A percentile compares a stretch with the other conserved stretches of the same genome.
These are phyloP conservation scores for Nycteola revayana DNA, from an alignment of 2,888 invertebrate genomes.

Conservation along the genomic window DNA sequence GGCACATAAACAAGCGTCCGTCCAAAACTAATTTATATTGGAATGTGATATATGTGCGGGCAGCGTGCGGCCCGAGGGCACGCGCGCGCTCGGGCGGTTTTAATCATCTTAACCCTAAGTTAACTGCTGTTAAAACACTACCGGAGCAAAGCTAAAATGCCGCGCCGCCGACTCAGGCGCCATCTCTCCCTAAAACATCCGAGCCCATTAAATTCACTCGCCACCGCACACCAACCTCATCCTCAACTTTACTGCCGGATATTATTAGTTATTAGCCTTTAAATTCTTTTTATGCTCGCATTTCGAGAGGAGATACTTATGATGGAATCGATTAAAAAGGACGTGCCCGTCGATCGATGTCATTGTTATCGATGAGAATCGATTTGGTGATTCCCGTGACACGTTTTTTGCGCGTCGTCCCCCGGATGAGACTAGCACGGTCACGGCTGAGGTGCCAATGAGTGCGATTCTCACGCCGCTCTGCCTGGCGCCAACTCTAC, in stretches of 20 bases:
- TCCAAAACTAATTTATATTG: slow-evolving; percentile 79
- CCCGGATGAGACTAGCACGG: slow-evolving; percentile 34
- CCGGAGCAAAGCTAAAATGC: slow-evolving; percentile 49
- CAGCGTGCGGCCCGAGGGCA: slow-evolving; percentile 57
- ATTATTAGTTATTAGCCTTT: slow-evolving; percentile 22
- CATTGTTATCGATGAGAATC: slow-evolving; percentile 58
- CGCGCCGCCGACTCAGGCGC: slow-evolving; percentile 52
- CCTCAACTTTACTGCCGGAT: slow-evolving; percentile 24
- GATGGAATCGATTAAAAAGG: slow-evolving; percentile 21
- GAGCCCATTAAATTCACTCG: slow-evolving; percentile 30
- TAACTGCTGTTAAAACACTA: slow-evolving; percentile 66
- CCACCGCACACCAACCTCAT: slow-evolving; percentile 17
- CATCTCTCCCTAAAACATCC: slow-evolving; percentile 10
- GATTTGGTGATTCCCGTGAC: slow-evolving; percentile 67
- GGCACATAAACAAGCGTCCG: slow-evolving; percentile 63
- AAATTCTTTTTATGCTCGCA: slow-evolving; percentile 22
- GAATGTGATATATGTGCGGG: slow-evolving; percentile 78
- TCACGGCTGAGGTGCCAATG: slow-evolving; percentile 58
- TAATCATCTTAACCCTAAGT: slow-evolving; percentile 69
- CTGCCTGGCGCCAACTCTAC: slow-evolving; percentile 40
- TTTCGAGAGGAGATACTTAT: slow-evolving; percentile 5
- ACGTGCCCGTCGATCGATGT: slow-evolving; percentile 32
- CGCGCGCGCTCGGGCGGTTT: slow-evolving; percentile 58
- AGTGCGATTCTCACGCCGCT: slow-evolving; percentile 51
- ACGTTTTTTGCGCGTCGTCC: slow-evolving; percentile 55